These are phyloP conservation scores for Ahaetulla prasina DNA, from an alignment of 2,113 vertebrate species.

Conservation along the genomic window DNA sequence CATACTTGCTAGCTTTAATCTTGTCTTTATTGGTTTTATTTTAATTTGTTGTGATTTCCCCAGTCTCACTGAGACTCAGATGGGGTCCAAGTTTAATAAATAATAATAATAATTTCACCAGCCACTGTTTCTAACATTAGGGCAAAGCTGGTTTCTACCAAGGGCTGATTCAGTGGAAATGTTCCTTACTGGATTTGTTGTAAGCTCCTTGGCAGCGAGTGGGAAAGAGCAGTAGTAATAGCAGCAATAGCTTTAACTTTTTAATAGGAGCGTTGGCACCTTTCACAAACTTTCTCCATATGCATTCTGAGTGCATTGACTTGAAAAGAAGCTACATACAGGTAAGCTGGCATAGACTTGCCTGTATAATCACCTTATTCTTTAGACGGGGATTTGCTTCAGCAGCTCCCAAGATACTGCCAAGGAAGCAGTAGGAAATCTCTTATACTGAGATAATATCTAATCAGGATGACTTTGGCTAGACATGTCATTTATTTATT, in stretches of 20 bases:
- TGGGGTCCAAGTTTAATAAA: background rate
- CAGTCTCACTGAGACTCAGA: background rate
- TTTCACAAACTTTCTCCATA: background rate
- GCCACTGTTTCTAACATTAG: background rate
- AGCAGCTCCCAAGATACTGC: background rate
- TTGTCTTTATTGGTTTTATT: background rate
- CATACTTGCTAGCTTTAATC: background rate
- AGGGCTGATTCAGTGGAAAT: background rate
- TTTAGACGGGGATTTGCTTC: background rate
- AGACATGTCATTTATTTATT: background rate
- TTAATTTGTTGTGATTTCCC: background rate
- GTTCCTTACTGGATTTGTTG: background rate
- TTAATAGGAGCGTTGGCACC: background rate
- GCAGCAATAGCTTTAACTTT: background rate
- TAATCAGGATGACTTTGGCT: background rate
- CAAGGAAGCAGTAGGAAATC: background rate
- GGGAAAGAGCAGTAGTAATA: background rate
- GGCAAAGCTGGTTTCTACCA: background rate
- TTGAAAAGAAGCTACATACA: background rate
- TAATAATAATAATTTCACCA: background rate
- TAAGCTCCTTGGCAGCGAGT: background rate
- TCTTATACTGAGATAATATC: background rate
- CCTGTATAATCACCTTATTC: background rate
- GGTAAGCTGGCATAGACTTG: background rate
- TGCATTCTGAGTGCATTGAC: background rate